phyloP scores from a whole-genome alignment of 1,140 invertebrate genomes.

The Drosophila leontia region DNA sequence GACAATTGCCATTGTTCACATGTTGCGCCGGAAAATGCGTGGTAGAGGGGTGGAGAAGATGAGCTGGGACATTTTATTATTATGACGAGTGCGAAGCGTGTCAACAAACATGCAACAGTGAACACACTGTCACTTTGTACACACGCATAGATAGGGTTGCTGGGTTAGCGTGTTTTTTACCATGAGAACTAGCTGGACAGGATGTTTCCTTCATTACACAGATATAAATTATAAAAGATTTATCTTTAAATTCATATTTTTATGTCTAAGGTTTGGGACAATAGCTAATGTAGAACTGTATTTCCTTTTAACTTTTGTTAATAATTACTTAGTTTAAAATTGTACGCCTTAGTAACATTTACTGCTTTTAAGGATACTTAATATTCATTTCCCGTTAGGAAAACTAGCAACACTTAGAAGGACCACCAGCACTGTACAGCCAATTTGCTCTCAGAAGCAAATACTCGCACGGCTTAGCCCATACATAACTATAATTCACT shows the following conservation, averaged over 20 bases:
- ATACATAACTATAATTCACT: slow-evolving; percentile 72
- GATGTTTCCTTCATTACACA: not conserved
- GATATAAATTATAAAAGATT: not conserved
- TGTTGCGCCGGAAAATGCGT: slow-evolving; percentile 23
- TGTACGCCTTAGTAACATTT: not conserved
- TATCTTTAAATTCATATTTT: not conserved
- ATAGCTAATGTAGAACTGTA: too few relatives aligned
- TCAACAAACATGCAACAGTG: slow-evolving; percentile 73
- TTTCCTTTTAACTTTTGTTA: not conserved
- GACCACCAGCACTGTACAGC: slow-evolving; percentile 1
- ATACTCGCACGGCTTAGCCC: slow-evolving; percentile 49
- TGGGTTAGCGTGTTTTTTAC: not conserved
- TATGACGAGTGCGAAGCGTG: slow-evolving; percentile 67
- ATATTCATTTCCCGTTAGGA: not conserved
- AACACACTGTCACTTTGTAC: slow-evolving; percentile 20
- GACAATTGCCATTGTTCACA: slow-evolving; percentile 75
- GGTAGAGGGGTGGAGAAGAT: not conserved
- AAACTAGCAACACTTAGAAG: not conserved
- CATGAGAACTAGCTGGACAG: not conserved
- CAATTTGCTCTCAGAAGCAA: slow-evolving; percentile 22
- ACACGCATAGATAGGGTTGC: slow-evolving; percentile 5
- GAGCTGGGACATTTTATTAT: slow-evolving; percentile 63
- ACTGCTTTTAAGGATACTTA: not conserved
- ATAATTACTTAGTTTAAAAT: not conserved
- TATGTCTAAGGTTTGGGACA: not conserved